Evolutionary conservation across 2,113 vertebrate genomes (phyloP), one percentile per base, ranked within the genome.

Genomic region (Castor canadensis): DNA sequence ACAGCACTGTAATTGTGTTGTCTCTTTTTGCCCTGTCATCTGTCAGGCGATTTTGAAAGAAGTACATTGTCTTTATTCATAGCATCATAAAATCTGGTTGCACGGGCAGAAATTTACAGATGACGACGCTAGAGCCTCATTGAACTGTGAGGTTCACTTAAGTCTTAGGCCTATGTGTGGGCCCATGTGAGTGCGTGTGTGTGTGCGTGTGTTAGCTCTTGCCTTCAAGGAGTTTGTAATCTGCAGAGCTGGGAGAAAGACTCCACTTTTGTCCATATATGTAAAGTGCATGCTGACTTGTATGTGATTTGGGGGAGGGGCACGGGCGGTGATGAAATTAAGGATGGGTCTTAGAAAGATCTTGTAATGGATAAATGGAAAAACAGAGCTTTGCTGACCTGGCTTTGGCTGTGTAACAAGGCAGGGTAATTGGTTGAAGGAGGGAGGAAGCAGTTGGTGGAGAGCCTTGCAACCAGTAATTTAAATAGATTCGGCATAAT

Each of bases 1-100:
- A 71, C 54, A 93, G 76, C n/a, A n/a, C 30, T 40, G 9, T 92
- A 71, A 77, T 72, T 64, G 35, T 76, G 52, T 58, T 62, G 66
- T 95, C 87, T 84, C 81, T 89, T 87, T 94, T 92, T 77, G 87
- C 89, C 91, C 92, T 94, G 72, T 97, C 85, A 88, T 96, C 95
- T 96, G 38, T 72, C 88, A 86, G 71, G 77, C 6, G 7, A 47
- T 30, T 98, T 93, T n/a, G n/a, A 96, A 82, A 73, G 15, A 22
- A 82, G 77, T 83, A 9, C 52, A 64, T 89, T 47, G 24, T 76
- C 80, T 94, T 92, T 91, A 71, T 71, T 75, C 58, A 56, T n/a
- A 82, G 77, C 45, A 10, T 87, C 72, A 10, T 81, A 77, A 81
- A 79, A 93, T 86, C 30, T 54, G 77, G 62, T 79, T 85, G 56